These are phyloP conservation scores for Siniperca chuatsi DNA, from an alignment of 2,113 vertebrate genomes.

Conservation along the genomic window DNA sequence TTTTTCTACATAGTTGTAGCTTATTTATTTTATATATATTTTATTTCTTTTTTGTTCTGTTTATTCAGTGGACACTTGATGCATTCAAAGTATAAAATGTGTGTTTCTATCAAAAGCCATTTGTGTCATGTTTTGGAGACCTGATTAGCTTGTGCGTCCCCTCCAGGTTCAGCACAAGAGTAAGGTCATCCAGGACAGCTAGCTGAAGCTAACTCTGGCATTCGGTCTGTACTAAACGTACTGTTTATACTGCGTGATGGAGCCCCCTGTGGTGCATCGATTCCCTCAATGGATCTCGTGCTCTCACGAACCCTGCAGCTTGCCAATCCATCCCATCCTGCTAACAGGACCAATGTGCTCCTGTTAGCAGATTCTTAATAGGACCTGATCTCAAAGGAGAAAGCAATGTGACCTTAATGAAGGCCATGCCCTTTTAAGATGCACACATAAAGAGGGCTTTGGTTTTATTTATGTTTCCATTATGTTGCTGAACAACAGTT, in stretches of 20 bases:
- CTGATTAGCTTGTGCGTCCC: constrained; percentile 21
- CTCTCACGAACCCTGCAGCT: constrained; percentile 57
- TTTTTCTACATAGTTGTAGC: neutral
- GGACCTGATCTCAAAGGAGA: constrained; percentile 44
- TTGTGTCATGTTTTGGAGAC: constrained; percentile 13
- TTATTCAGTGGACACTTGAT: neutral
- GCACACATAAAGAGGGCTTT: constrained; percentile 3
- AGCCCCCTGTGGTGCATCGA: constrained; percentile 70
- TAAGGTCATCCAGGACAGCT: constrained; percentile 68
- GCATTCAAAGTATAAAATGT: neutral
- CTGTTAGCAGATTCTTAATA: constrained; percentile 48
- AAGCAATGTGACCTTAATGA: constrained; percentile 62
- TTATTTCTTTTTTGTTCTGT: neutral
- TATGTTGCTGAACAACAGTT: neutral
- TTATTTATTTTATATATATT: neutral
- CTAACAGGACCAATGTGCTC: constrained; percentile 14
- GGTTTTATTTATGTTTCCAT: neutral
- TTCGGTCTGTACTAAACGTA: constrained; percentile 59
- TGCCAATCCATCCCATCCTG: constrained; percentile 46
- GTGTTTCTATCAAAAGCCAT: constrained; percentile 15
- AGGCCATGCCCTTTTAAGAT: constrained; percentile 47
- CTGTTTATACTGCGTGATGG: constrained; percentile 68
- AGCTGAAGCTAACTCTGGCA: constrained; percentile 42
- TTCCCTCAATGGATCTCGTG: constrained; percentile 64
- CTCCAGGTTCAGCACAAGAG: constrained; percentile 1